These are phyloP conservation scores for Probaryconus sp. DNA, from an alignment of 1,140 invertebrate species.

Conservation along the genomic window DNA sequence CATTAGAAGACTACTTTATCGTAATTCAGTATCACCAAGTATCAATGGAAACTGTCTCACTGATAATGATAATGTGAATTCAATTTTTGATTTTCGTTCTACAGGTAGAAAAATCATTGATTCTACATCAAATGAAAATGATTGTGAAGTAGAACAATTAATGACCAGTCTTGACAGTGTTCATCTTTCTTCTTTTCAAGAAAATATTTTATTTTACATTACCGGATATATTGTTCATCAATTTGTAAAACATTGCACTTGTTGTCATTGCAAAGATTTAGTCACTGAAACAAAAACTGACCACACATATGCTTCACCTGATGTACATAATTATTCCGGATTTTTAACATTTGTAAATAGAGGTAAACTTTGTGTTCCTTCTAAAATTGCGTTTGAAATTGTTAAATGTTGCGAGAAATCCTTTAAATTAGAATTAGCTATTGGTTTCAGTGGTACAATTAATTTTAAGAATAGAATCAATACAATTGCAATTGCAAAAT, in stretches of 20 bases:
- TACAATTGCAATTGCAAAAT: neutral
- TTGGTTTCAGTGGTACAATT: neutral
- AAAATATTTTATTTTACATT: conserved; percentile 3
- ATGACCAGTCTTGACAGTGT: neutral
- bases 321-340: neutral
- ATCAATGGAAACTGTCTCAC: neutral
- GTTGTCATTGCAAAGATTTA: neutral
- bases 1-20: too few species aligned
- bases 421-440: neutral
- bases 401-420: neutral
- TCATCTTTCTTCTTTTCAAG: neutral
- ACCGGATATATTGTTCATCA: neutral
- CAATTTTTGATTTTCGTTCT: conserved; percentile 1
- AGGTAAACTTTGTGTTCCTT: neutral
- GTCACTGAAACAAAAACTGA: neutral
- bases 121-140: neutral
- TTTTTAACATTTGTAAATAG: neutral
- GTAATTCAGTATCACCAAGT: neutral
- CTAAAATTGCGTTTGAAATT: neutral
- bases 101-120: neutral
- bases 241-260: neutral
- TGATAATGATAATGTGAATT: neutral
- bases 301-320: neutral
- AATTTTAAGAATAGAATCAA: neutral
- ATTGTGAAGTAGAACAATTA: neutral